Base-by-base conservation (phyloP, 2,113 vertebrate species). In the Centropristis striata region DNA sequence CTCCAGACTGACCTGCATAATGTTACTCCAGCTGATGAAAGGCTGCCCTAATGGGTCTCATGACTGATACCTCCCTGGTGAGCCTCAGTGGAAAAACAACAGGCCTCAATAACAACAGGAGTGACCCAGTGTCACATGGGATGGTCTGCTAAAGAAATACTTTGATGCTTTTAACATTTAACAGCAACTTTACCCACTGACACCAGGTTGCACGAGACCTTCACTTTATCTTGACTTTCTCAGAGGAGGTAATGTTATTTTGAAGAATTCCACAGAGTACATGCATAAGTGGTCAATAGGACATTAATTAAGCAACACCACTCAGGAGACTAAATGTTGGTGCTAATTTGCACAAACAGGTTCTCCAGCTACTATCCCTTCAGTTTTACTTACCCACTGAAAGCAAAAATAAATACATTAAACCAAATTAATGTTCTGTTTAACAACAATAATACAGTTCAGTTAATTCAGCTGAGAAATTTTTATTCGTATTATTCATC, bases 211-310 rank as follows among this genome's bases (percentile, higher is more conserved):
- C 18, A 8, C 67, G 37, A 39, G 14, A 51, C 11, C n/a, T 58
- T 50, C 47, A 41, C 15, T 47, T 53, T 44, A 36, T 57, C 58
- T 68, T 25, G 27, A 60, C 6, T 4, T 14, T 47, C 67, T 63
- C 14, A 23, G 70, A 81, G 67, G 25, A 13, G 21, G 23, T 32
- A 13, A 8, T 68, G 66, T 49, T 88, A 68, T 78, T 57, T 36
- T 15, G 20, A 59, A 10, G 9, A 21, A 47, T 58, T 59, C 44
- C 44, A 61, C 44, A 16, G 42, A 41, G 5, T 13, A 50, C 25
- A 15, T 44, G 16, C n/a, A 50, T 8, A 68, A 21, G 11, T 67
- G 85, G 81, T 85, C 79, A 83, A 80, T 84, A 78, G 77, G 46
- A 50, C 84, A 84, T 79, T 81, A 82, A 44, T 20, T 12, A 37